Evolutionary conservation across 1,140 invertebrate genomes (phyloP).

Genomic region (Orchestia grillus): DNA sequence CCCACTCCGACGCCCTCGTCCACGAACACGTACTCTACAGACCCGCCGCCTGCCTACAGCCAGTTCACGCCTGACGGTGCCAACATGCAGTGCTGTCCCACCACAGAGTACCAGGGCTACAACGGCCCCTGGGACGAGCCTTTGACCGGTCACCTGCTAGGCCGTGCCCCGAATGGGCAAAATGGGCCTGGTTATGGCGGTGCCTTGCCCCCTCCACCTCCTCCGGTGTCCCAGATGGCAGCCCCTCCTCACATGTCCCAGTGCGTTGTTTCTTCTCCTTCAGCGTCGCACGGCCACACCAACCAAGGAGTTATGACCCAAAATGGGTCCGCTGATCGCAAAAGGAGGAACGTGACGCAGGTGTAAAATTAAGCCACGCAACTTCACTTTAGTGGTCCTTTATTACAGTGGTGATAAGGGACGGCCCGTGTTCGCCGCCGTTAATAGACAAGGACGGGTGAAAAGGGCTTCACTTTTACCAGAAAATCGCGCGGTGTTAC

Average conservation of each 20-base stretch:
- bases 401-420: neutral
- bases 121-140: conserved; percentile 66
- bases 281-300: conserved; percentile 18
- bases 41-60: conserved; percentile 56
- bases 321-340: conserved; percentile 63
- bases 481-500: neutral
- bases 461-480: neutral
- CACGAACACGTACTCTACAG: conserved; percentile 57
- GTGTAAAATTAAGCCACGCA: conserved; percentile 57
- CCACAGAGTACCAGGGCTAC: conserved; percentile 65
- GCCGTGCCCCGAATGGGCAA: conserved; percentile 61
- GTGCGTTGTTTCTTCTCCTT: neutral
- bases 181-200: conserved; percentile 1
- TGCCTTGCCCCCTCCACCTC: conserved; percentile 55
- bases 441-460: neutral
- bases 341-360: conserved; percentile 67
- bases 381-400: neutral
- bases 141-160: conserved; percentile 66
- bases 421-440: neutral
- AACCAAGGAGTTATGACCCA: conserved; percentile 43
- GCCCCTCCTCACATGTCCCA: neutral
- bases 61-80: conserved; percentile 42
- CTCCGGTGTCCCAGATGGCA: conserved; percentile 57
- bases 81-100: conserved; percentile 63
- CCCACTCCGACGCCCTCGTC: conserved; percentile 59